Evolutionary conservation across 2,113 vertebrate species (phyloP).

Genomic region (Alethe castanea): DNA sequence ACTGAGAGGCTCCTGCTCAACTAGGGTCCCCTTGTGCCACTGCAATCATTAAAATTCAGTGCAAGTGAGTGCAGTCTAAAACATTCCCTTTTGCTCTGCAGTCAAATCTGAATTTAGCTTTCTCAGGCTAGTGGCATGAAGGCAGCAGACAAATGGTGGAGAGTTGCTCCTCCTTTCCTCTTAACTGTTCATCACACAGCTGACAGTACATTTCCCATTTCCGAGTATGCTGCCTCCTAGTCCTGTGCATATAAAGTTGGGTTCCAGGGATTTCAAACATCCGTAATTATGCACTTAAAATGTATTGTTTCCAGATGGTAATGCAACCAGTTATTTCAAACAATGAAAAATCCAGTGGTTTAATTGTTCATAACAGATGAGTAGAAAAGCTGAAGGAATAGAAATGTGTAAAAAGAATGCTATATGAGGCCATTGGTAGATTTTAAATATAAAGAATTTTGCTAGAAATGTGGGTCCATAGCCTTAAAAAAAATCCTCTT

Average conservation of each 20-base stretch:
- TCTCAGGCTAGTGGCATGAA: background rate
- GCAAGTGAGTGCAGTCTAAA: background rate
- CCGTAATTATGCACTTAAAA: slow-evolving; percentile 40
- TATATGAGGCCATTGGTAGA: background rate
- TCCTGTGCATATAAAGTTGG: background rate
- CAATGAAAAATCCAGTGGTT: slow-evolving; percentile 58
- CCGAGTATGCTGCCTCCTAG: background rate
- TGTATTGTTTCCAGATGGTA: slow-evolving; percentile 66
- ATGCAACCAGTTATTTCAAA: slow-evolving; percentile 62
- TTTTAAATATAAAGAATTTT: background rate
- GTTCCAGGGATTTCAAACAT: slow-evolving; percentile 34
- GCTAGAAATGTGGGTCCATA: background rate
- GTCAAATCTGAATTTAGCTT: background rate
- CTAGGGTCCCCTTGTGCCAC: background rate
- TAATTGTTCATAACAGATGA: slow-evolving; percentile 39
- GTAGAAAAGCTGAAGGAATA: background rate
- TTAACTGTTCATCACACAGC: background rate
- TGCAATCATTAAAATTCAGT: background rate
- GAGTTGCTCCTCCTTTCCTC: background rate
- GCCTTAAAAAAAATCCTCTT: background rate
- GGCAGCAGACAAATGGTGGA: background rate
- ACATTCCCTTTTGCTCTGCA: background rate
- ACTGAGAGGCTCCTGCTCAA: background rate
- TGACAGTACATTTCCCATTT: background rate
- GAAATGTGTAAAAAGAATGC: background rate